These are phyloP conservation scores for Drosophila pandora DNA, from an alignment of 1,140 invertebrate species.

Conservation along the genomic window DNA sequence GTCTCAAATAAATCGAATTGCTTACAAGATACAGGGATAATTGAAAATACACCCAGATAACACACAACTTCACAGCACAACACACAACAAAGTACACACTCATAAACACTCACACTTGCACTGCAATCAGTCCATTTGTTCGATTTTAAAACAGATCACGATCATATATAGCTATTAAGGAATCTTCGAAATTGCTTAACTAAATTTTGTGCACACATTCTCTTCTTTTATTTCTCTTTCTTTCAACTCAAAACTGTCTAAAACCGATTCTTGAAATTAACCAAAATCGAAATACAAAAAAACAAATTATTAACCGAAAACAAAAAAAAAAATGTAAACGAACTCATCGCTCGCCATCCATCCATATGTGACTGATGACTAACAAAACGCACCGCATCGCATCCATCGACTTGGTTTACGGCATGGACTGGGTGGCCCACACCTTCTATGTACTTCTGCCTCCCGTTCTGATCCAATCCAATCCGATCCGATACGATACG, in stretches of 20 bases:
- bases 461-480: slow-evolving; percentile 14
- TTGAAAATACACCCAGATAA: slow-evolving; percentile 15
- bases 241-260: slow-evolving; percentile 65
- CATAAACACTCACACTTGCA: slow-evolving; percentile 15
- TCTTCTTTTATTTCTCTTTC: slow-evolving; percentile 82
- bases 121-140: slow-evolving; percentile 39
- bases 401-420: slow-evolving; percentile 44
- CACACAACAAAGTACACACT: slow-evolving; percentile 14
- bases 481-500: slow-evolving; percentile 5
- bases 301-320: slow-evolving; percentile 33
- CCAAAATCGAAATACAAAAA: slow-evolving; percentile 27
- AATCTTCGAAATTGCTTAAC: slow-evolving; percentile 67
- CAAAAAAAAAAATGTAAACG: slow-evolving; percentile 9
- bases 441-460: slow-evolving; percentile 2
- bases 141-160: slow-evolving; percentile 37
- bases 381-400: slow-evolving; percentile 52
- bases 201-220: slow-evolving; percentile 80
- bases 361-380: slow-evolving; percentile 56
- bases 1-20: slow-evolving; percentile 23
- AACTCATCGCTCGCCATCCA: slow-evolving; percentile 65
- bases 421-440: slow-evolving; percentile 50
- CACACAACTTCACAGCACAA: slow-evolving; percentile 22
- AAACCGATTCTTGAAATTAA: slow-evolving; percentile 54
- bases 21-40: slow-evolving; percentile 12
- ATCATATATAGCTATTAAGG: slow-evolving; percentile 62